Evolutionary conservation across 37 sponge, comb jelly and placozoan species (phyloP).

Genomic region (Beroe forskalii): DNA sequence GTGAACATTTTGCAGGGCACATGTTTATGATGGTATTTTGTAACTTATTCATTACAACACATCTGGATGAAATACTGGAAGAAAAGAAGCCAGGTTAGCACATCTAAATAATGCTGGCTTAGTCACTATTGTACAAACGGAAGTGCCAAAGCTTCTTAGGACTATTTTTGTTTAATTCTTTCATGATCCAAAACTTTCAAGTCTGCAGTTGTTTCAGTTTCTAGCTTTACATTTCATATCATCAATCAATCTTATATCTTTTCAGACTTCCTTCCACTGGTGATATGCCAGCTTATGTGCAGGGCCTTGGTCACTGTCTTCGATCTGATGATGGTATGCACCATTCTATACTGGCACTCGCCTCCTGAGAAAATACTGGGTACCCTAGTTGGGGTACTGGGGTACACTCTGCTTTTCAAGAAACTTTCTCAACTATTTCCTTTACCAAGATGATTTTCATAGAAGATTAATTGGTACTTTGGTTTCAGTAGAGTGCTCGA

Average conservation of each 20-base stretch:
- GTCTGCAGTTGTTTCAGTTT: too few relatives aligned
- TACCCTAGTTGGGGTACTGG: not conserved
- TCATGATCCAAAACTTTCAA: too few relatives aligned
- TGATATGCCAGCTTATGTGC: not conserved
- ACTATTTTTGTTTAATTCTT: too few relatives aligned
- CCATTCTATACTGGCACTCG: constrained; percentile 47
- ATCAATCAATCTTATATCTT: too few relatives aligned
- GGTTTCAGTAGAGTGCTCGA: too few relatives aligned
- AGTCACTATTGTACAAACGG: too few relatives aligned
- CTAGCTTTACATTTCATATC: too few relatives aligned
- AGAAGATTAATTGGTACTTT: too few relatives aligned
- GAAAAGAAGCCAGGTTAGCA: not conserved
- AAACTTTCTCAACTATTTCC: not conserved
- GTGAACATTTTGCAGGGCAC: too few relatives aligned
- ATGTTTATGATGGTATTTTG: constrained; percentile 58
- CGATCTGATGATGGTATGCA: constrained; percentile 29
- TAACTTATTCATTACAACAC: not conserved
- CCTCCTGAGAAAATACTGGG: constrained; percentile 50
- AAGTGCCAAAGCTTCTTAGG: too few relatives aligned
- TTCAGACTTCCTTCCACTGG: not conserved
- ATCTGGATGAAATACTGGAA: not conserved
- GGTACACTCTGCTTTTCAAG: not conserved
- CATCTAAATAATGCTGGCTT: too few relatives aligned
- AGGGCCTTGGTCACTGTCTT: not conserved
- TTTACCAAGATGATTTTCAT: too few relatives aligned